Evolutionary conservation across 2,888 invertebrate genomes (phyloP).

Genomic region (Aphrophora alni): DNA sequence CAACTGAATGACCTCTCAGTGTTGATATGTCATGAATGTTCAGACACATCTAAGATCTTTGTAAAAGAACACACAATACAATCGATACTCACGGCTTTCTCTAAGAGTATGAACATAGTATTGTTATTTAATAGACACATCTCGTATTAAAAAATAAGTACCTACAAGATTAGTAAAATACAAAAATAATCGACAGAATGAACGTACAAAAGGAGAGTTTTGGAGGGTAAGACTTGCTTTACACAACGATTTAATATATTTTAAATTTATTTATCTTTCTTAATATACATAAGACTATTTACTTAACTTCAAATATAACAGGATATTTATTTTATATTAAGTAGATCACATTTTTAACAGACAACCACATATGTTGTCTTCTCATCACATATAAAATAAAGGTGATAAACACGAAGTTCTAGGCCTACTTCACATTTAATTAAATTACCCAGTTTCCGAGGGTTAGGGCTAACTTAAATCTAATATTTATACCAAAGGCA

Average conservation of each 20-base stretch:
- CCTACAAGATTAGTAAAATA: too few species aligned
- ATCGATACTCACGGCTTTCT: too few species aligned
- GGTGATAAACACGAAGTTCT: conserved; percentile 30
- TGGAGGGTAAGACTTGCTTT: background rate
- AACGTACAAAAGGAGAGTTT: too few species aligned
- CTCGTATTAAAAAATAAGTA: too few species aligned
- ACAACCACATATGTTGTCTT: conserved; percentile 25
- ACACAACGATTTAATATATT: background rate
- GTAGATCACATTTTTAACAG: conserved; percentile 38
- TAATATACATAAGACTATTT: background rate
- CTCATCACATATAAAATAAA: conserved; percentile 32
- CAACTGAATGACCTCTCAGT: too few species aligned
- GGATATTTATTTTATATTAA: conserved; percentile 4
- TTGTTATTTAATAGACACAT: too few species aligned
- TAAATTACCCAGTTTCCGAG: background rate
- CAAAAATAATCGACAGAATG: too few species aligned
- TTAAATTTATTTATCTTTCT: background rate
- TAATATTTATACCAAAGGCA: conserved; percentile 23
- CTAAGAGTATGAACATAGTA: too few species aligned
- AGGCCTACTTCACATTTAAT: conserved; percentile 33
- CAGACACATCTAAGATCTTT: too few species aligned
- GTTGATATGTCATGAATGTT: too few species aligned
- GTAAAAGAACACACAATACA: too few species aligned
- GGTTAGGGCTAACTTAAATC: conserved; percentile 23
- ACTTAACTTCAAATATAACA: background rate